Evolutionary conservation across 2,113 vertebrate genomes (phyloP).

Genomic region (Leptosomus discolor): DNA sequence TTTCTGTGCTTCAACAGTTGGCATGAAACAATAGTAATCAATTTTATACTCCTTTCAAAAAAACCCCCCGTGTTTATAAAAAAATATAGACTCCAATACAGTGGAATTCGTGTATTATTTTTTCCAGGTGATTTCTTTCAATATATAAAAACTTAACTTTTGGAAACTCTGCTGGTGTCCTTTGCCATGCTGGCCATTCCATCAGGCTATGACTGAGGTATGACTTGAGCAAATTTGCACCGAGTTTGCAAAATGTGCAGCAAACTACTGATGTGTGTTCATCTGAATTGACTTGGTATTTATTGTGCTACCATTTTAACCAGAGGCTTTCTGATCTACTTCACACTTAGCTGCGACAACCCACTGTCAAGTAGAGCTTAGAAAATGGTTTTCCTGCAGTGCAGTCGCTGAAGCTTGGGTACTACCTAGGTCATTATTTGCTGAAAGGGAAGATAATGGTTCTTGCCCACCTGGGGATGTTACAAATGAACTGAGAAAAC

Average conservation of each 20-base stretch:
- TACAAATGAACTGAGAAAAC: neutral
- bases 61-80: neutral
- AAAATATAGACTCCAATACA: neutral
- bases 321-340: neutral
- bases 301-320: neutral
- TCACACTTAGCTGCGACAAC: neutral
- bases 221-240: neutral
- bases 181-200: neutral
- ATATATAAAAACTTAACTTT: neutral
- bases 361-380: neutral
- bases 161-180: neutral
- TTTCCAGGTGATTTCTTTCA: neutral
- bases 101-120: neutral
- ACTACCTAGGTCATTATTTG: neutral
- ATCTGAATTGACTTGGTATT: neutral
- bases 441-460: neutral
- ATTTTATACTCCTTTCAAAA: neutral
- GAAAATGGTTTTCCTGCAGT: neutral
- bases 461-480: neutral
- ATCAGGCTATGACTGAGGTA: neutral
- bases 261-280: neutral
- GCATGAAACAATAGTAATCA: accelerated
- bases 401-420: neutral
- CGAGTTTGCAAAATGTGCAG: neutral
- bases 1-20: accelerated